phyloP scores from a whole-genome alignment of 2,797 vertebrate species.

The Urocyon cinereoargenteus region DNA sequence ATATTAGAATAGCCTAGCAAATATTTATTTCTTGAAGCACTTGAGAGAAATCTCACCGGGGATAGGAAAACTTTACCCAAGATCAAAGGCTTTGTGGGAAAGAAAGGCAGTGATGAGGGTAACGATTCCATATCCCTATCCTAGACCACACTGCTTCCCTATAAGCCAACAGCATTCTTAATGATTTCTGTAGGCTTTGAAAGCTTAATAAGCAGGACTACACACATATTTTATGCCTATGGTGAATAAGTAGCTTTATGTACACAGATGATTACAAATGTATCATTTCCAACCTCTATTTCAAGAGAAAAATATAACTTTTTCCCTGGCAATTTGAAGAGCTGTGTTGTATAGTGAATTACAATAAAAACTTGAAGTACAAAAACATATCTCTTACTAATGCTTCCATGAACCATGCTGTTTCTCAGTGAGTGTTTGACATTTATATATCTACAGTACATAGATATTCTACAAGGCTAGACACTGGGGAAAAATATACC shows the following conservation, averaged over 20 bases:
- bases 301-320: conserved; percentile 59
- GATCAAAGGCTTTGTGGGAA: neutral
- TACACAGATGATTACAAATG: conserved; percentile 39
- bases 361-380: conserved; percentile 74
- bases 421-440: conserved; percentile 67
- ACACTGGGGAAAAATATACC: conserved; percentile 18
- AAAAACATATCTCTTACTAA: conserved; percentile 73
- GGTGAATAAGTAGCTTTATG: conserved; percentile 68
- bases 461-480: neutral
- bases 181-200: conserved; percentile 47
- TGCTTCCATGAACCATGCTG: conserved; percentile 58
- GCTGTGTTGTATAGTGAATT: conserved; percentile 69
- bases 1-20: neutral
- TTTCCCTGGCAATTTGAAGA: conserved; percentile 47
- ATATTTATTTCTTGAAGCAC: neutral
- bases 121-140: neutral
- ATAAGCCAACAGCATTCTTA: neutral
- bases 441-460: conserved; percentile 62
- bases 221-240: conserved; percentile 58
- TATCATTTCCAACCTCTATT: conserved; percentile 62
- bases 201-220: conserved; percentile 46
- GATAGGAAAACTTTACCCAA: neutral
- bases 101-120: neutral
- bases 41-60: neutral
- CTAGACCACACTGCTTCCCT: neutral